Evolutionary conservation across 2,888 invertebrate genomes (phyloP).

Genomic region (Pyrocoelia pectoralis): DNA sequence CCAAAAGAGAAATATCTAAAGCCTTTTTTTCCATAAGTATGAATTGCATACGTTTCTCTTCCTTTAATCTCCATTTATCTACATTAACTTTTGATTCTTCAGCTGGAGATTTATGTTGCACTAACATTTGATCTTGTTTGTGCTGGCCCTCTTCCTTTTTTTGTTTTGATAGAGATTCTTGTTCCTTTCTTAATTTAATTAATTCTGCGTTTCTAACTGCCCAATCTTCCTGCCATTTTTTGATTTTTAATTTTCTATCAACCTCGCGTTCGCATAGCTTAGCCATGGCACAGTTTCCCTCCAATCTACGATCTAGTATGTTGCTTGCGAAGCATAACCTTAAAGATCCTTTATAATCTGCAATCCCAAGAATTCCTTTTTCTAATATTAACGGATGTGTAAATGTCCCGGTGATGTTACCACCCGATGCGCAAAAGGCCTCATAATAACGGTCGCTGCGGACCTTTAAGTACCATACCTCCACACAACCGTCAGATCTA

Average conservation of each 20-base stretch:
- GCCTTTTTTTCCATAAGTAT: conserved; percentile 71
- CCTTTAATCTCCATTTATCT: conserved; percentile 69
- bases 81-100: conserved; percentile 45
- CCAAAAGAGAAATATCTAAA: conserved; percentile 67
- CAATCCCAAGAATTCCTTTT: conserved; percentile 71
- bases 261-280: conserved; percentile 64
- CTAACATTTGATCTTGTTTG: conserved; percentile 57
- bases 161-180: conserved; percentile 50
- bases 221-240: conserved; percentile 71
- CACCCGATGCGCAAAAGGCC: conserved; percentile 56
- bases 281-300: conserved; percentile 51
- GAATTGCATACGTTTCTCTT: conserved; percentile 70
- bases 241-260: conserved; percentile 62
- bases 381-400: conserved; percentile 64
- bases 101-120: conserved; percentile 28
- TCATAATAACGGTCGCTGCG: conserved; percentile 70
- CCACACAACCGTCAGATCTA: conserved; percentile 77
- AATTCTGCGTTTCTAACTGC: conserved; percentile 58
- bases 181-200: conserved; percentile 55
- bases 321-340: conserved; percentile 65
- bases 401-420: background rate
- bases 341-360: conserved; percentile 73
- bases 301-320: background rate
- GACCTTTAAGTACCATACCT: conserved; percentile 77
- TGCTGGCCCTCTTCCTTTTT: conserved; percentile 60